Conservation (phyloP, 2,888 invertebrate species). For the Encarsia formosa region DNA sequence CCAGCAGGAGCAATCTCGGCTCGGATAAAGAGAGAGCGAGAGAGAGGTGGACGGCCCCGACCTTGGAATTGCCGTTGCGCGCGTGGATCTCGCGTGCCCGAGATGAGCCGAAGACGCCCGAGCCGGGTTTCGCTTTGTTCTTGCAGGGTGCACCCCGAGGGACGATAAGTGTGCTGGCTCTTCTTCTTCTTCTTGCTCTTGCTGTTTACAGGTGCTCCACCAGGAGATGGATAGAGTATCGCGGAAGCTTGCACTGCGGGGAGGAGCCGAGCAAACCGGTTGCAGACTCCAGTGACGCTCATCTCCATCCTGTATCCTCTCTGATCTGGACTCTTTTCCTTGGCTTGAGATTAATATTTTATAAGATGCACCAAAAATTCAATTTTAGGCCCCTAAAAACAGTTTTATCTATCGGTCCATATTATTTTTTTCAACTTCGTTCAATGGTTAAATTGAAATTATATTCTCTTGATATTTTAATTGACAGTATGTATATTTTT, state of each 20-base stretch:
- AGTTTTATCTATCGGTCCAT: too few species aligned
- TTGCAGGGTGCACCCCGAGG: not conserved
- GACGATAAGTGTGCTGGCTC: not conserved
- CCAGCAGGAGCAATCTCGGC: too few species aligned
- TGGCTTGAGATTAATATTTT: too few species aligned
- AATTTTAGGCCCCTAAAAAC: too few species aligned
- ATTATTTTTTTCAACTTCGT: too few species aligned
- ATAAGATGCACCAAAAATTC: too few species aligned
- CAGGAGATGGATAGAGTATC: constrained; percentile 24
- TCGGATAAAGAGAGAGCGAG: too few species aligned
- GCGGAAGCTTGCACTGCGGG: constrained; percentile 17
- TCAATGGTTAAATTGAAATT: too few species aligned
- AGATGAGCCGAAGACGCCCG: constrained; percentile 29
- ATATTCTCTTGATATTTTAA: too few species aligned
- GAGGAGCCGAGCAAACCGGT: constrained; percentile 17
- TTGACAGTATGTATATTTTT: too few species aligned
- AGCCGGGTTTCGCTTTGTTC: constrained; percentile 13
- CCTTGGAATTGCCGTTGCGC: constrained; percentile 41
- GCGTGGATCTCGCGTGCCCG: constrained; percentile 48
- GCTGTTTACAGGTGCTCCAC: not conserved
- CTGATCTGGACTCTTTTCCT: not conserved
- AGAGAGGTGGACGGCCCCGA: constrained; percentile 44
- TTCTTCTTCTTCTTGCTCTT: not conserved
- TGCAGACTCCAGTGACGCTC: constrained; percentile 22
- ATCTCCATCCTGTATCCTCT: not conserved